phyloP scores from a whole-genome alignment of 2,113 vertebrate species.

The Fulica atra region DNA sequence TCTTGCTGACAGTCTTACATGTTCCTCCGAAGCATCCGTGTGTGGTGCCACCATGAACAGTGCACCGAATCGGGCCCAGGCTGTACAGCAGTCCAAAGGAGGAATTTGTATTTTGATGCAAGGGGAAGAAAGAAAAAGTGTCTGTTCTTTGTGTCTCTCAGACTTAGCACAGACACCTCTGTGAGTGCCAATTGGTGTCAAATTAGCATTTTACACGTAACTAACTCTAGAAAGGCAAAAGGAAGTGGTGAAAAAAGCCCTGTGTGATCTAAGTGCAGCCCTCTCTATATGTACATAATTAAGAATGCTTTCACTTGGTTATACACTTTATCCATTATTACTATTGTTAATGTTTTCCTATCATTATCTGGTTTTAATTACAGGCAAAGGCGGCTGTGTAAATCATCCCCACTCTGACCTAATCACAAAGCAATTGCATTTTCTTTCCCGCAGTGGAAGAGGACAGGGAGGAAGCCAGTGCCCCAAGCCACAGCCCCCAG shows the following conservation, averaged over 20 bases:
- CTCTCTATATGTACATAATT: background rate
- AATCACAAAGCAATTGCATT: background rate
- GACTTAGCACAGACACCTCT: background rate
- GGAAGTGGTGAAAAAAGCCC: background rate
- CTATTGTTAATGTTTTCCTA: background rate
- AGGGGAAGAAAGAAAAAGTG: background rate
- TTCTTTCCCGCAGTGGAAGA: background rate
- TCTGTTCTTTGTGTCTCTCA: background rate
- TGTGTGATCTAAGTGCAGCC: background rate
- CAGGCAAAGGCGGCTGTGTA: background rate
- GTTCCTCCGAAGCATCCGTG: background rate
- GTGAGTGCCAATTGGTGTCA: background rate
- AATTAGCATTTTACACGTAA: background rate
- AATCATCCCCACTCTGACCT: background rate
- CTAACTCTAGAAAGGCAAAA: background rate
- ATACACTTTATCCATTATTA: background rate
- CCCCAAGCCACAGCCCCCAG: background rate
- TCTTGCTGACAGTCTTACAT: background rate
- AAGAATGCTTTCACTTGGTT: background rate
- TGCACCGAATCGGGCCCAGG: background rate
- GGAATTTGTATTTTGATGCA: background rate
- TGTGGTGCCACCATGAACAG: background rate
- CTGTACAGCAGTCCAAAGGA: background rate
- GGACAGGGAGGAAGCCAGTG: background rate
- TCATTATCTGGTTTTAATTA: conserved; percentile 8